Base-by-base conservation (phyloP, 1,140 invertebrate genomes). In the Carposina sasakii region DNA sequence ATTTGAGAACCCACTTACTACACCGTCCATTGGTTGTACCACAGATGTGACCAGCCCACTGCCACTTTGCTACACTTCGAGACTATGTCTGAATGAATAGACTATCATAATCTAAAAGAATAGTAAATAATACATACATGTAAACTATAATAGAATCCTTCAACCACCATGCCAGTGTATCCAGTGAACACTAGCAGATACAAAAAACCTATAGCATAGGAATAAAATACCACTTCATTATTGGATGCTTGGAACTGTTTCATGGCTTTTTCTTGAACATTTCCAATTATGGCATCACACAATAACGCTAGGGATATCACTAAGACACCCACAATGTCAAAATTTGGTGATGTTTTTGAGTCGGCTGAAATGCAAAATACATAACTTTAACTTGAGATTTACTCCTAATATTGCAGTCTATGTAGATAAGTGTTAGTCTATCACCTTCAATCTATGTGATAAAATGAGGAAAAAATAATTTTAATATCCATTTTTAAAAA, bases 231-330 rank as follows among this genome's bases (percentile, higher is more conserved):
- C 53, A 99, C 92, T 89, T 98, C 96, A 52, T 92, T 92, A 86
- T 96, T 98, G 1, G 90, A 87, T 2, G 94, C 94, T 58, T 91
- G 88, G 70, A 92, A 89, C 51, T 90, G 88, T 65, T 94, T 95
- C 91, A 98, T 96, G 0, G 91, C 91, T 84, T 98, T 97, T 76
- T 98, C 97, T 86, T 98, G 96, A 2, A 98, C 92, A 88, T 99
- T 99, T 28, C 96, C 96, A 63, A 98, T 98, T 21, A 93, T 88
- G 1, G 96, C 96, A 87, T 99, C 97, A 68, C 96, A 97, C 8
- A 96, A 75, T 26, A 99, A 79, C 0, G 97, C 96, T 55, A 88
- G 89, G 36, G 87, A 93, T 85, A 99, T 98, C 86, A 98, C 92
- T 3, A 92, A 65, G 3, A 98, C 91, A 37, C 96, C 94, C 31